Evolutionary conservation across 1,140 invertebrate species (phyloP), one percentile per base, ranked within the genome.

Genomic region (Bombus fervidus): DNA sequence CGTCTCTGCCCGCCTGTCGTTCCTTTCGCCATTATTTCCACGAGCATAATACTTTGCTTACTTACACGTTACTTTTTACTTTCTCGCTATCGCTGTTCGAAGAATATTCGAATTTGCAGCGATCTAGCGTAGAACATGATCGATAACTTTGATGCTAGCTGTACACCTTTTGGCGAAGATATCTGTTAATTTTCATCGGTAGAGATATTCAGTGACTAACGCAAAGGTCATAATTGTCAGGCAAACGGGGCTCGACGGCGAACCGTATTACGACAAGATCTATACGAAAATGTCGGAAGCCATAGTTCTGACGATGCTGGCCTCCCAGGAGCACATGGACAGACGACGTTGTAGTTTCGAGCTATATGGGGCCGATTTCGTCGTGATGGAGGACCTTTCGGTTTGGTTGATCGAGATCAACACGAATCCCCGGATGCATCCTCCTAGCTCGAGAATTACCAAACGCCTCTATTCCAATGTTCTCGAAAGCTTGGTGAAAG

Each of bases 371-470:
- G 98, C 98, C 66, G 98, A 99, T 95, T 99, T 99, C 93, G 97
- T 99, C 96, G 92, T 97, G 28, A 97, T 98, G 87, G 97, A 98
- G 91, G 97, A 98, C 91, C 97, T 97, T 79, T 96, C 97, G 84
- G 98, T 98, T 0, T 99, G 98, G 97, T 94, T 99, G 69, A 98
- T 99, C 88, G 98, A 99, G 95, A 99, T 99, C 85, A 99, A 99
- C 95, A 98, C 97, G 0, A 97, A 97, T 93, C 98, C 98, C 0
- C 98, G 98, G 90, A 97, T 99, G 95, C 96, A 97, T 85, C 94
- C 94, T 18, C 96, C 96, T 1, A 98, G 97, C 47, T 98, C 98
- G 0, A 96, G 96, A 83, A 96, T 99, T 15, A 99, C 98, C 0
- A 96, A 97, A 25, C 96, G 97, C 86, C 96, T 99, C 89, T 99